Evolutionary conservation across 2,797 vertebrate species (phyloP).

Genomic region (Chaunax sp.): DNA sequence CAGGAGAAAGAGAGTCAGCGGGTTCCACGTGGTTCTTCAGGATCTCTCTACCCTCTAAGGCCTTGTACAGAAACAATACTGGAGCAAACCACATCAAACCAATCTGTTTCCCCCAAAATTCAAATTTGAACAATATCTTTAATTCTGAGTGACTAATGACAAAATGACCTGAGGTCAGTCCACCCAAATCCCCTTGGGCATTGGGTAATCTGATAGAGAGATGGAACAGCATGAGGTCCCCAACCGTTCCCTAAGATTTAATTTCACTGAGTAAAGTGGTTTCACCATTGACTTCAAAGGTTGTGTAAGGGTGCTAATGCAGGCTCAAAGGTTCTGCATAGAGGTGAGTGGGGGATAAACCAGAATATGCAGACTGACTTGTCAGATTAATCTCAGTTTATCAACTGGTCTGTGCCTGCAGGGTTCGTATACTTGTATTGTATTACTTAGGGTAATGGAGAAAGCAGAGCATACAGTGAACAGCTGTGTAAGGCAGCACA

Average conservation of each 20-base stretch:
- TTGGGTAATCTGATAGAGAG: constrained; percentile 18
- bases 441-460: constrained; percentile 15
- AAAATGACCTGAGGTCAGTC: constrained; percentile 18
- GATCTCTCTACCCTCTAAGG: constrained; percentile 1
- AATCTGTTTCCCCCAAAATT: background rate
- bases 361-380: constrained; percentile 10
- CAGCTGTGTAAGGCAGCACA: constrained; percentile 31
- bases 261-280: constrained; percentile 14
- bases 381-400: constrained; percentile 25
- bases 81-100: background rate
- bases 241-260: constrained; percentile 17
- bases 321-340: constrained; percentile 23
- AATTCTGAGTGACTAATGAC: constrained; percentile 1
- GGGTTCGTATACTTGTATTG: constrained; percentile 13
- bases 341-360: background rate
- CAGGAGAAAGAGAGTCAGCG: background rate
- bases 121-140: background rate
- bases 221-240: constrained; percentile 5
- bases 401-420: constrained; percentile 17
- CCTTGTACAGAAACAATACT: background rate
- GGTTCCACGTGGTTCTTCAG: background rate
- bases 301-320: background rate
- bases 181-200: constrained; percentile 1
- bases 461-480: constrained; percentile 29
- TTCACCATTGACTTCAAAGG: constrained; percentile 26